A percentile compares a stretch with the other conserved stretches of the same genome.
phyloP scores from a whole-genome alignment of 2,113 vertebrate genomes.

The Telmatochromis bifrenatus region DNA sequence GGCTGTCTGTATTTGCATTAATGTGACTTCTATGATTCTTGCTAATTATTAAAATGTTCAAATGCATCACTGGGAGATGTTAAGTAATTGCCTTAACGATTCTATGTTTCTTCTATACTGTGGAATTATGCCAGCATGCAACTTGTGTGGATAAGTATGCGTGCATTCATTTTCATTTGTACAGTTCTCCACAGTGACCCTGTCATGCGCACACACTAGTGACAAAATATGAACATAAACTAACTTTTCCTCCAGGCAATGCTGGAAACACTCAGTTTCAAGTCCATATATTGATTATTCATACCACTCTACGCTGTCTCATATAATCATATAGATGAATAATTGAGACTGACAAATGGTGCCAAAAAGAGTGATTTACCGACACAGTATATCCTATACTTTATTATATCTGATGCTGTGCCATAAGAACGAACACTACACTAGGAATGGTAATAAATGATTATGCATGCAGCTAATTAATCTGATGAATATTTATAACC shows the following conservation, averaged over 20 bases:
- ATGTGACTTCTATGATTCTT: constrained; percentile 3
- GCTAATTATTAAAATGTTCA: constrained; percentile 17
- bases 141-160: background rate
- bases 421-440: constrained; percentile 52
- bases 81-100: background rate
- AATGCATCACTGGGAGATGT: background rate
- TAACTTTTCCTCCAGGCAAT: constrained; percentile 4
- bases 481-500: constrained; percentile 75
- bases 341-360: constrained; percentile 53
- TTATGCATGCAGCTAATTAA: constrained; percentile 74
- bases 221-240: background rate
- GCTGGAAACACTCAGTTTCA: constrained; percentile 22
- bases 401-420: constrained; percentile 64
- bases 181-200: background rate
- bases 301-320: constrained; percentile 41
- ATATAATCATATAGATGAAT: constrained; percentile 57
- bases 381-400: constrained; percentile 58
- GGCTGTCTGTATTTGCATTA: background rate
- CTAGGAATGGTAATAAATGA: constrained; percentile 68
- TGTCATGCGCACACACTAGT: background rate
- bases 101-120: background rate
- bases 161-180: background rate
- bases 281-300: constrained; percentile 42
- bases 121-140: background rate
- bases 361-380: constrained; percentile 60